Evolutionary conservation across 2,797 vertebrate genomes (phyloP), one percentile per base, ranked within the genome.

Genomic region (Sebastes kiyomatsui): DNA sequence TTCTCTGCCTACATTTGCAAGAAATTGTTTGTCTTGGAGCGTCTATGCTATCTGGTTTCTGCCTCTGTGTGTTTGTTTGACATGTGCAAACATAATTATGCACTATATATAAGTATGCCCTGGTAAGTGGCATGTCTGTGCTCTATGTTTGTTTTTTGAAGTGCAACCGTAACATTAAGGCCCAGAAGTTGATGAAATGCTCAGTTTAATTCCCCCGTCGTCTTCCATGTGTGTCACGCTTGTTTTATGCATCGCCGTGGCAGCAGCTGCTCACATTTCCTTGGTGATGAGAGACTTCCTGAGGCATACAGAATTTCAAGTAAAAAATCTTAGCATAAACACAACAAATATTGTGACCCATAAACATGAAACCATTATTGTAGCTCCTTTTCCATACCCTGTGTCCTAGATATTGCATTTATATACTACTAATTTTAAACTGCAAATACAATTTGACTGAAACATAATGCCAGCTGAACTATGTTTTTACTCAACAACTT

Each of bases 191-290:
- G 90, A 90, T 90, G 82, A 90, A 79, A 90, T 86, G 85, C 84
- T 59, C 76, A 23, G 42, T 85, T 88, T 13, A 83, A 92, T 90
- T 92, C 90, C 88, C 92, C 49, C 18, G 62, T 23, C 14, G 16
- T 83, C 79, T 78, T 86, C 74, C 66, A 67, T 88, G 61, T 93
- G 87, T 92, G 92, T 93, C 91, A 84, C 67, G 69, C 77, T 93
- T 88, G 80, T 92, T 91, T 92, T 72, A 82, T 83, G 82, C 76
- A 86, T 93, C 61, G 10, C 77, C 38, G 85, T 90, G 89, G 86
- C 83, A 87, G 92, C 93, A 94, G 90, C 88, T 94, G 91, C 81
- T 91, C 12, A 3, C 60, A 70, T 83, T 80, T 92, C 81, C 84
- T 90, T 75, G 67, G 81, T 85, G 79, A 65, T 74, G 64, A 87